phyloP scores from a whole-genome alignment of 2,797 vertebrate genomes.

The Borostomias antarcticus region DNA sequence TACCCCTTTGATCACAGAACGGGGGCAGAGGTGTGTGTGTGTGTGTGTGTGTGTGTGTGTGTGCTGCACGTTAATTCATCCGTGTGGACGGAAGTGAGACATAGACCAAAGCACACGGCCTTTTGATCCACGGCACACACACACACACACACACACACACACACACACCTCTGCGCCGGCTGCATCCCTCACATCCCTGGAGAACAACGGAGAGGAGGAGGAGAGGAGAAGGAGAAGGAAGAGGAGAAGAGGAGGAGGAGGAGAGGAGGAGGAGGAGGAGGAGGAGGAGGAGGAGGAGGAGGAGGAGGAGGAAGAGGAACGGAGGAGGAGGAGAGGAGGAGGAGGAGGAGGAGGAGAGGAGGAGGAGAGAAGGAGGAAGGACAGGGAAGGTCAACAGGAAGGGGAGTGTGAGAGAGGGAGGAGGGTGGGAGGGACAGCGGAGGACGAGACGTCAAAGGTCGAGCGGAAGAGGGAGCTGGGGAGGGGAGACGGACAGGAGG shows the following conservation, averaged over 20 bases:
- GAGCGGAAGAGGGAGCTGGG: too few species aligned
- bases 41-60: background rate
- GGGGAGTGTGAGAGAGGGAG: background rate
- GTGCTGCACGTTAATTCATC: too few species aligned
- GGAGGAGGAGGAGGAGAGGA: background rate
- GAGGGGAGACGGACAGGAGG: too few species aligned
- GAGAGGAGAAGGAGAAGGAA: too few species aligned
- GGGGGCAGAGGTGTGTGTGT: background rate
- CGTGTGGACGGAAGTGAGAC: too few species aligned
- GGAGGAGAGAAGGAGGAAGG: background rate
- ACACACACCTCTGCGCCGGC: too few species aligned
- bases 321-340: background rate
- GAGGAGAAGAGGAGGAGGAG: background rate
- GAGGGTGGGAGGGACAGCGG: too few species aligned
- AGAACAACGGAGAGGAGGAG: background rate
- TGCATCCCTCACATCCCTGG: too few species aligned
- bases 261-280: conserved; percentile 9
- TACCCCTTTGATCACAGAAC: background rate
- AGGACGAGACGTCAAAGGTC: too few species aligned
- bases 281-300: conserved; percentile 15
- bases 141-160: too few species aligned
- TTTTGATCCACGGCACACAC: too few species aligned
- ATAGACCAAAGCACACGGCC: too few species aligned
- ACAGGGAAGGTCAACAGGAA: background rate
- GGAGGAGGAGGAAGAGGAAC: background rate